Conservation (phyloP, 2,113 vertebrate species). For the Lamprotornis superbus region DNA sequence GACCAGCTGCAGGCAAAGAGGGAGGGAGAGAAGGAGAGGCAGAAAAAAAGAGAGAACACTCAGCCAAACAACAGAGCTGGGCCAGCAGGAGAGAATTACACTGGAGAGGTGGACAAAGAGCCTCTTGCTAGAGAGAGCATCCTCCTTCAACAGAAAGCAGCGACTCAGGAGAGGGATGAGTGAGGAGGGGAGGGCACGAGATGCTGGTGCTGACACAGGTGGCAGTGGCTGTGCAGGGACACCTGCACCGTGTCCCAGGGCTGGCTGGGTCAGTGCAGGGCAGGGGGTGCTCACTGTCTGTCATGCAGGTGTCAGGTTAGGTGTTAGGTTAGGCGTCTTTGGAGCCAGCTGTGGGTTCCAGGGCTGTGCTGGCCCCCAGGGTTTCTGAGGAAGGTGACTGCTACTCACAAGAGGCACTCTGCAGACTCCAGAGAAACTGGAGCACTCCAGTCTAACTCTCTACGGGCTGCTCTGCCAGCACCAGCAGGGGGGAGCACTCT, state of each 20-base stretch:
- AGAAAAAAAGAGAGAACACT: background rate
- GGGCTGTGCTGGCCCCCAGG: conserved; percentile 17
- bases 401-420: conserved; percentile 74
- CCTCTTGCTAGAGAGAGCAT: conserved; percentile 63
- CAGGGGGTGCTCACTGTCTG: conserved; percentile 38
- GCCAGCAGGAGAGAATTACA: conserved; percentile 40
- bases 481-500: conserved; percentile 62
- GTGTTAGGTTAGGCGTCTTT: conserved; percentile 41
- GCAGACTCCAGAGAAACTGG: conserved; percentile 69
- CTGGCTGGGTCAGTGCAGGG: conserved; percentile 36
- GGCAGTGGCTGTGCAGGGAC: conserved; percentile 33
- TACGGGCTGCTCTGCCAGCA: conserved; percentile 69
- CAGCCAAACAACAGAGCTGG: background rate
- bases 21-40: background rate
- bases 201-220: background rate
- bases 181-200: conserved; percentile 12
- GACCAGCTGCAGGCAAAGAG: conserved; percentile 79
- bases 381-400: conserved; percentile 64
- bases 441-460: conserved; percentile 68
- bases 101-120: conserved; percentile 67
- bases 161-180: conserved; percentile 3
- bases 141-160: conserved; percentile 66
- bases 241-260: background rate
- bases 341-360: conserved; percentile 5
- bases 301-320: conserved; percentile 62